These are phyloP conservation scores for Chromobotia macracanthus DNA, from an alignment of 2,797 vertebrate genomes.

Conservation along the genomic window DNA sequence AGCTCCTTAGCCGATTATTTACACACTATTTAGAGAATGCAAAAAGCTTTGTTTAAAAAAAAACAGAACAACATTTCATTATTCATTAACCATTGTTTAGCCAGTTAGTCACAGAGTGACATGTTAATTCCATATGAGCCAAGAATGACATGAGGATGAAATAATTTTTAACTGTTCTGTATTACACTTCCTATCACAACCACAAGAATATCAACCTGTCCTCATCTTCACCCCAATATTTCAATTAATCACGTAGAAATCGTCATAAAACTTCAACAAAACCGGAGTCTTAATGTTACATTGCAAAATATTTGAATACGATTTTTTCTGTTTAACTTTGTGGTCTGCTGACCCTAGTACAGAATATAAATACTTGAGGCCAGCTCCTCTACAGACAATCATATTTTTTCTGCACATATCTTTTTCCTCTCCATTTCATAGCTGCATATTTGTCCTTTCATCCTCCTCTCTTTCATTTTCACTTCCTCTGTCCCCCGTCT, in stretches of 20 bases:
- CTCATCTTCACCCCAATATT: neutral
- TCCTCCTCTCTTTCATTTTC: constrained; percentile 48
- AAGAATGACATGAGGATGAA: neutral
- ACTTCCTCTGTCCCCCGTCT: constrained; percentile 2
- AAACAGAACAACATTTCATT: too few relatives aligned
- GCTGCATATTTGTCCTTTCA: constrained; percentile 54
- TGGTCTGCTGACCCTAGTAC: constrained; percentile 41
- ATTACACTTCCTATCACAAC: neutral
- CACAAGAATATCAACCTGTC: neutral
- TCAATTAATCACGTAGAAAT: constrained; percentile 4
- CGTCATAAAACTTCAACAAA: constrained; percentile 12
- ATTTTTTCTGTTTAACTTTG: constrained; percentile 21
- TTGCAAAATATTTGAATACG: constrained; percentile 23
- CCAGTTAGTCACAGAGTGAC: too few relatives aligned
- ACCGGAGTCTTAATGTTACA: neutral
- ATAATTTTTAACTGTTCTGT: neutral
- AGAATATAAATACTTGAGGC: constrained; percentile 36
- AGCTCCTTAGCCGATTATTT: too few relatives aligned
- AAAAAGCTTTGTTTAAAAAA: too few relatives aligned
- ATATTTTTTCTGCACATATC: constrained; percentile 34
- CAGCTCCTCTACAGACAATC: constrained; percentile 2
- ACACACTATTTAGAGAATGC: too few relatives aligned
- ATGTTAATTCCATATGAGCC: neutral
- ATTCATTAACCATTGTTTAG: too few relatives aligned
- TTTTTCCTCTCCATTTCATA: constrained; percentile 45